These are phyloP conservation scores for Masticophis lateralis DNA, from an alignment of 2,797 vertebrate genomes.

Conservation along the genomic window DNA sequence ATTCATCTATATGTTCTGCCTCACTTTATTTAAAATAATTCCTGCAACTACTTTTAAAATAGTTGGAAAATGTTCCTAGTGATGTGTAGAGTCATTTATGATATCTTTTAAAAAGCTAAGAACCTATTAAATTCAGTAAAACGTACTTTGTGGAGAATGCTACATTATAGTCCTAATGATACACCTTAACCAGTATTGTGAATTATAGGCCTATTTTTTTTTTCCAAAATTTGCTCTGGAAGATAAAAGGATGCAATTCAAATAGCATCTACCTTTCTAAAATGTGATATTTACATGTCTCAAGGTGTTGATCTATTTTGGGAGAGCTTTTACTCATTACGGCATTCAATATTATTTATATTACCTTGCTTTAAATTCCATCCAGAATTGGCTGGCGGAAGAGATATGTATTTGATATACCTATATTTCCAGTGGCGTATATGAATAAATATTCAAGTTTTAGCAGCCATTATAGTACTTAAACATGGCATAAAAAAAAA, in stretches of 20 bases:
- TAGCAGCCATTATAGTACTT: background rate
- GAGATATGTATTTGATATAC: background rate
- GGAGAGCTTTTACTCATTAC: background rate
- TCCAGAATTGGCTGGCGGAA: background rate
- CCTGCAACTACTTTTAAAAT: background rate
- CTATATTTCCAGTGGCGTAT: background rate
- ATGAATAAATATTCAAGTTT: background rate
- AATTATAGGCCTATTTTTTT: background rate
- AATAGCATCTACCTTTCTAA: background rate
- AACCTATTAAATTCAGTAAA: background rate
- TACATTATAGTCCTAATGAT: background rate
- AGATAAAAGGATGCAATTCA: background rate
- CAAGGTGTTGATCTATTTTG: background rate
- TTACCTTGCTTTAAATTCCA: background rate
- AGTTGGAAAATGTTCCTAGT: background rate
- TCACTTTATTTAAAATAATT: background rate
- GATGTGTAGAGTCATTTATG: background rate
- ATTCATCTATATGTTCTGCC: background rate
- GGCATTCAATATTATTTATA: background rate
- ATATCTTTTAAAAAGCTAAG: background rate
- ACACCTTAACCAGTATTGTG: background rate
- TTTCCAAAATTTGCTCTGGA: background rate
- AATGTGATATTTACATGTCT: constrained; percentile 2
- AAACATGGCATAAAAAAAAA: background rate
- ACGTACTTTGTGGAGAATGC: background rate